These are phyloP conservation scores for Rhagium mordax DNA, from an alignment of 2,888 invertebrate genomes.

Conservation along the genomic window DNA sequence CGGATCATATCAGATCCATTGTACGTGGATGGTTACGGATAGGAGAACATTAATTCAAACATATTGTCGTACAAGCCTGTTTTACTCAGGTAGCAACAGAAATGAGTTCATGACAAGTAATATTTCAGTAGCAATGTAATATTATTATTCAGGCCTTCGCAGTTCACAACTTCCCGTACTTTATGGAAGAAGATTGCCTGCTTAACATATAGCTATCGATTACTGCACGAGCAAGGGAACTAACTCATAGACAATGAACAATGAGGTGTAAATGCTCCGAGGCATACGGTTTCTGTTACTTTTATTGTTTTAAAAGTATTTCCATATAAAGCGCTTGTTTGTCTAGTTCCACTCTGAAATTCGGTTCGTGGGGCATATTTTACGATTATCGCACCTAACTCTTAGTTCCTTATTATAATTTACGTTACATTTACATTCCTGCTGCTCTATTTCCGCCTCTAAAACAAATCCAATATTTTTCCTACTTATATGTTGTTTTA, in stretches of 20 bases:
- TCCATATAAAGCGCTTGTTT: slow-evolving; percentile 33
- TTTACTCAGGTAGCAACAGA: slow-evolving; percentile 39
- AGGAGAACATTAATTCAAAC: slow-evolving; percentile 37
- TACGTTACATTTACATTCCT: neutral
- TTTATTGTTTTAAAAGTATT: slow-evolving; percentile 35
- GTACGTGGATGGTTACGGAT: slow-evolving; percentile 40
- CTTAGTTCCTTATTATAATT: neutral
- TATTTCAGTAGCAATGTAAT: slow-evolving; percentile 41
- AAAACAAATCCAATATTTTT: too few relatives aligned
- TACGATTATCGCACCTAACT: slow-evolving; percentile 6
- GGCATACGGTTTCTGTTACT: slow-evolving; percentile 25
- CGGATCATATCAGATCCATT: slow-evolving; percentile 46
- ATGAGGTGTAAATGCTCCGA: slow-evolving; percentile 33
- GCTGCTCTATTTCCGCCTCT: neutral
- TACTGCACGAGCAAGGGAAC: slow-evolving; percentile 26
- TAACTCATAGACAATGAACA: slow-evolving; percentile 32
- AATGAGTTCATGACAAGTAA: slow-evolving; percentile 52
- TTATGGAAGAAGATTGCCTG: slow-evolving; percentile 31
- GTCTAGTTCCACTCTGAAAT: slow-evolving; percentile 14
- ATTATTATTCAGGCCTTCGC: slow-evolving; percentile 23
- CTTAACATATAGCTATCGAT: slow-evolving; percentile 35
- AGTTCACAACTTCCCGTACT: slow-evolving; percentile 15
- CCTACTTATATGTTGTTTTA: neutral
- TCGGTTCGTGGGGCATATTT: slow-evolving; percentile 17
- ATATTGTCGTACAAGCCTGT: slow-evolving; percentile 37